A percentile compares a stretch with the other conserved stretches of the same genome.
Conservation (phyloP, 37 sponge, comb jelly and placozoan genomes). For the Mnemiopsis leidyi region DNA sequence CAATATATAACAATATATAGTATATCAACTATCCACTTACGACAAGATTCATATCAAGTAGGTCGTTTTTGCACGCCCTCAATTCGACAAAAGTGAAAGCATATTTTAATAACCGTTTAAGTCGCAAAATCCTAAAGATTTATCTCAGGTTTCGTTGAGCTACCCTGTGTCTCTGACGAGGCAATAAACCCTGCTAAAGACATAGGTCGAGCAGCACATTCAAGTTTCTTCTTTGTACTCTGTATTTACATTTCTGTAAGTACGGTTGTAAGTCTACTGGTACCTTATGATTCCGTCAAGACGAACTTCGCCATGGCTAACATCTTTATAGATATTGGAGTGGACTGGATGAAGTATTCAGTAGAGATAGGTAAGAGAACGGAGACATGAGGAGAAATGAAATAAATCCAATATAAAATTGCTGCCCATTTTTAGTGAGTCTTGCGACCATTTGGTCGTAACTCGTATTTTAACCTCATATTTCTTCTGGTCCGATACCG, state of each 20-base stretch:
- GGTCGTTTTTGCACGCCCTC: too few relatives aligned
- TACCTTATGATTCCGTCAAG: background rate
- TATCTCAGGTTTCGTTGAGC: background rate
- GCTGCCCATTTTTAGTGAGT: too few relatives aligned
- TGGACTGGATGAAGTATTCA: background rate
- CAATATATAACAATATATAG: too few relatives aligned
- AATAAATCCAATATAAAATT: background rate
- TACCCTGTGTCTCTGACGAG: constrained; percentile 10
- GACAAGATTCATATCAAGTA: too few relatives aligned
- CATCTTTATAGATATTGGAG: background rate
- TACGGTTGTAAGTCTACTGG: background rate
- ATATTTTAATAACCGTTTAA: too few relatives aligned
- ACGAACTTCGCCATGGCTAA: constrained; percentile 34
- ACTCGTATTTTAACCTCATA: too few relatives aligned
- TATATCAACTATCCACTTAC: too few relatives aligned
- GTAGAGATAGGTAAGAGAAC: background rate
- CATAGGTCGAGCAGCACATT: background rate
- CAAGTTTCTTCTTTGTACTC: constrained; percentile 8
- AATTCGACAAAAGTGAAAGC: too few relatives aligned
- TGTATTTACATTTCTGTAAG: constrained; percentile 25
- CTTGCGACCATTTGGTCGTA: too few relatives aligned
- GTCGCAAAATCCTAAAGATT: too few relatives aligned
- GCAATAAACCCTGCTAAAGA: background rate
- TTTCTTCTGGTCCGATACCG: too few relatives aligned
- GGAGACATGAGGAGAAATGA: background rate